Base-by-base conservation (phyloP, 2,113 vertebrate genomes). In the Hemiscyllium ocellatum region DNA sequence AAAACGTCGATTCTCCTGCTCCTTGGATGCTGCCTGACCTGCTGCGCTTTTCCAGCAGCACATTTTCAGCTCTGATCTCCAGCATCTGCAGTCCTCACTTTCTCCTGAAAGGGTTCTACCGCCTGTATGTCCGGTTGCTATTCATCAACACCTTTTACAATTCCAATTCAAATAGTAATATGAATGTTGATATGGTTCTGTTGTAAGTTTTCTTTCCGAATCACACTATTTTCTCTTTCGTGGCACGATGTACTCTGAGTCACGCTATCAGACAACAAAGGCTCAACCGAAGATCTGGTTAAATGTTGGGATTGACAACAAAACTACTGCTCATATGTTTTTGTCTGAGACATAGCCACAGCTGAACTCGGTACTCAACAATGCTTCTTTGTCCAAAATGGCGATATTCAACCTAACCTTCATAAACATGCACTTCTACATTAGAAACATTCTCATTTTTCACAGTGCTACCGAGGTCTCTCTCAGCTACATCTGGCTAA, bases 401-500 rank as follows among this genome's bases (percentile, higher is more conserved):
- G 42, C 13, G 1, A 42, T 42, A 50, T 70, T 95, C 42, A 70
- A 50, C 17, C 94, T 24, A 95, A 52, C 42, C 69, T 95, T 47
- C 72, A 72, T 29, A 72, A 72, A 72, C 42, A n/a, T 70, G 69
- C 69, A 13, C 94, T 76, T 19, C 94, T 33, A 33, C 22, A 95
- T 70, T 70, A 72, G 47, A 47, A 95, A 50, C 69, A 47, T 50
- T 12, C 42, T 95, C 94, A 72, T 72, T 95, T 72, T 72, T 69
- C 68, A 95, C 68, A 7, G 24, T 42, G 47, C 69, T 72, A 47
- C 42, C 3, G 69, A 47, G 22, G 69, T 26, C 42, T 72, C 94
- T 72, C 94, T n/a, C 65, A 93, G 17, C 89, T n/a, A 93, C 72
- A 10, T 72, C 94, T 72, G 42, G 52, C 94, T 95, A 95, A 95